A percentile compares a stretch with the other conserved stretches of the same genome.
Evolutionary conservation across 2,797 vertebrate genomes (phyloP).

Genomic region (Micromesistius poutassou): DNA sequence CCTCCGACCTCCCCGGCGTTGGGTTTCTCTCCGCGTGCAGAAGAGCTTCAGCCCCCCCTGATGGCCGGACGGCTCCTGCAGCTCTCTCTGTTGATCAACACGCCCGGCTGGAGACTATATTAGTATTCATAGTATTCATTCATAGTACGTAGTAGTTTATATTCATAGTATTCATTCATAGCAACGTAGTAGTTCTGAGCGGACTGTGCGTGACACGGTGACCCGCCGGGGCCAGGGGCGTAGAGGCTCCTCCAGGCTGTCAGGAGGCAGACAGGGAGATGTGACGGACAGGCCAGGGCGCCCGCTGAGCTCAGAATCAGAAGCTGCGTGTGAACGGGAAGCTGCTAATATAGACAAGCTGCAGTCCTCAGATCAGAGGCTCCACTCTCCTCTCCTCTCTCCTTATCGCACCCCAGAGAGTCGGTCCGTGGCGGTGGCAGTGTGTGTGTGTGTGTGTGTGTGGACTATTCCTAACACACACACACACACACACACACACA

Average conservation of each 20-base stretch:
- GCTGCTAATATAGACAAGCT: background rate
- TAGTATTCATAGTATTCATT: no score
- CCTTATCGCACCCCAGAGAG: background rate
- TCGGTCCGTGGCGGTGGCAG: background rate
- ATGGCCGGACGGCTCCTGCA: conserved; percentile 28
- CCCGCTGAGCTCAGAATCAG: background rate
- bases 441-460: conserved; percentile 28
- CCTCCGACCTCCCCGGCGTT: background rate
- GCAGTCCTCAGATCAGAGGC: background rate
- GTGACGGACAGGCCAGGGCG: background rate
- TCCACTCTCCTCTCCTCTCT: background rate
- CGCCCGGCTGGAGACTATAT: no score
- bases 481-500: conserved; percentile 27
- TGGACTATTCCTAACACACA: conserved; percentile 45
- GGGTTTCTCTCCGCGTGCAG: conserved; percentile 8
- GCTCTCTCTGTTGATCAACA: background rate
- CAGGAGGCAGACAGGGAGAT: background rate
- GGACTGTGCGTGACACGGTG: background rate
- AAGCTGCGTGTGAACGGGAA: background rate
- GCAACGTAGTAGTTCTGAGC: no score
- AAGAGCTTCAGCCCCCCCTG: conserved; percentile 58
- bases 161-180: no score
- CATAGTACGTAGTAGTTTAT: no score
- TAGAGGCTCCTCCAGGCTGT: background rate
- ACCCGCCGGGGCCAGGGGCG: background rate